These are phyloP conservation scores for Agonopterix heracliana DNA, from an alignment of 2,888 invertebrate genomes.

Conservation along the genomic window DNA sequence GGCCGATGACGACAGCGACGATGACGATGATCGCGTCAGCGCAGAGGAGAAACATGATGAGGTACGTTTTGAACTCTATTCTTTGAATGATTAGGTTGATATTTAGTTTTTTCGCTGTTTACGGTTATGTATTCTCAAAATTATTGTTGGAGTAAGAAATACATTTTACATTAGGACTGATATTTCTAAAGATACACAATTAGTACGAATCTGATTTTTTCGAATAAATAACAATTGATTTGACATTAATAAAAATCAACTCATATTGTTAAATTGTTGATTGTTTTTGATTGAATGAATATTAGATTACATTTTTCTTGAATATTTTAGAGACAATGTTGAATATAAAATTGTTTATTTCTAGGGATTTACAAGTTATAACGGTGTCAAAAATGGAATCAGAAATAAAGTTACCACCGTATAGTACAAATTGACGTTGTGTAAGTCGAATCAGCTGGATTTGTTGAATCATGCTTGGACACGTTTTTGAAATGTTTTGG, in stretches of 20 bases:
- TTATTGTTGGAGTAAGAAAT: not conserved
- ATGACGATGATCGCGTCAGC: constrained; percentile 79
- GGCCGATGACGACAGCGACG: constrained; percentile 85
- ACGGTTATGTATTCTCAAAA: not conserved
- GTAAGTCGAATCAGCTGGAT: constrained; percentile 50
- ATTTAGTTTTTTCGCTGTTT: not conserved
- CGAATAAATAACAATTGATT: no score
- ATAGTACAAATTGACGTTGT: constrained; percentile 59
- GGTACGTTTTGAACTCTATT: constrained; percentile 49
- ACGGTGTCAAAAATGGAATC: constrained; percentile 69
- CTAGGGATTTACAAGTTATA: constrained; percentile 75
- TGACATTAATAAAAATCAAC: no score
- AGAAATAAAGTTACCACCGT: constrained; percentile 70
- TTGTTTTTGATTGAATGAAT: no score
- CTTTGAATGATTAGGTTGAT: not conserved
- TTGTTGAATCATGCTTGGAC: constrained; percentile 41
- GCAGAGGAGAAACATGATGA: constrained; percentile 81
- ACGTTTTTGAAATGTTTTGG: constrained; percentile 21
- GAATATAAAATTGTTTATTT: constrained; percentile 43
- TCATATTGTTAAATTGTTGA: no score
- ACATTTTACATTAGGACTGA: not conserved
- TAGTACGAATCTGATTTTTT: no score
- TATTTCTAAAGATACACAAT: no score
- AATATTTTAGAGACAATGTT: no score
- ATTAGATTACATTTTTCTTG: no score